Evolutionary conservation across 2,113 vertebrate genomes (phyloP), one percentile per base, ranked within the genome.

Genomic region (Todiramphus chloris): DNA sequence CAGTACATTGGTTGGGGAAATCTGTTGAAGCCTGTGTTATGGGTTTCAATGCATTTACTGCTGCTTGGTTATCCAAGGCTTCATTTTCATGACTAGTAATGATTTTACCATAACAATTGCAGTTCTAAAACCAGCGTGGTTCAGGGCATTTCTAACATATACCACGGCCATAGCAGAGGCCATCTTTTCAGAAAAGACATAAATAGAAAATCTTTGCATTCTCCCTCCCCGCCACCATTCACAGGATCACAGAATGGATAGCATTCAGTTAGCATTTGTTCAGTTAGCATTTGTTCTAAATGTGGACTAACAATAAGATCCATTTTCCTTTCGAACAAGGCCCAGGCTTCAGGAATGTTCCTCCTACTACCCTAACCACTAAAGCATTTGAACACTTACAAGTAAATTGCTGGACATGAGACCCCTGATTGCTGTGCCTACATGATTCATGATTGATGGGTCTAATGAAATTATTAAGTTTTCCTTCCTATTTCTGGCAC

Each of bases 401-500:
- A 95, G 83, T 72, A 96, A 91, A 96, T 87, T 51, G 83, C 91
- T 89, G 97, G 96, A 93, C 96, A 82, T 27, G 77, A 96, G 89
- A 96, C 96, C 86, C 77, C 73, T 41, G 85, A 87, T 66, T 95
- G 90, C 92, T 25, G 37, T 83, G 87, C 95, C 94, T 87, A 80
- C 83, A 60, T 4, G 2, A 35, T 87, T 90, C 75, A 43, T 95
- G 96, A 95, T 77, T 83, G 96, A 97, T 95, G 94, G 87, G 70
- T 86, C 91, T 97, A 89, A 97, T 93, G 92, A 97, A 93, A 94
- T 97, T 91, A 95, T 97, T 83, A 89, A 96, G 89, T 75, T 95
- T 95, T 86, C 79, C 83, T 96, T 97, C 96, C 97, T 91, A 93
- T 93, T 96, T 97, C 91, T 93, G 97, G 97, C 97, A 94, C 95